phyloP scores from a whole-genome alignment of 2,113 vertebrate genomes.

The Carassius gibelio region DNA sequence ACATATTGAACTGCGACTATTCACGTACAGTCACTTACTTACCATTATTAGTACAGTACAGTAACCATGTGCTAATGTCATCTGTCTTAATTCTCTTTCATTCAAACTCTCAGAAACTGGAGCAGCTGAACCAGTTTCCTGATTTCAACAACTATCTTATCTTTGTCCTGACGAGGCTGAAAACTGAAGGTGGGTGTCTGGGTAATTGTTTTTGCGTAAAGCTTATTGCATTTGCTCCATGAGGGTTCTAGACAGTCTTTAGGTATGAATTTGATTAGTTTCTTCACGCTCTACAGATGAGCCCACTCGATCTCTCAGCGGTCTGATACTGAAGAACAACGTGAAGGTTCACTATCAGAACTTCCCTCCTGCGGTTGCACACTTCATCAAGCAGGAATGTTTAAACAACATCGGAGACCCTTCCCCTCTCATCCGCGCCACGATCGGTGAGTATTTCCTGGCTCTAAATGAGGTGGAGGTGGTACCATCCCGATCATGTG shows the following conservation, averaged over 20 bases:
- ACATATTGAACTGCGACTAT: not conserved
- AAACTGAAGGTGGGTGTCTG: slow-evolving; percentile 83
- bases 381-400: slow-evolving; percentile 96
- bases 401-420: slow-evolving; percentile 93
- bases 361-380: slow-evolving; percentile 88
- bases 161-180: slow-evolving; percentile 91
- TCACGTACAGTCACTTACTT: not conserved
- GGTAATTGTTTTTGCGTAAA: not conserved
- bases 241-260: not conserved
- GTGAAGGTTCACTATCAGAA: slow-evolving; percentile 96
- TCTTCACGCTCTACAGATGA: slow-evolving; percentile 76
- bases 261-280: not conserved
- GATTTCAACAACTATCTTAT: slow-evolving; percentile 98
- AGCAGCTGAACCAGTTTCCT: slow-evolving; percentile 93
- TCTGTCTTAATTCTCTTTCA: slow-evolving; percentile 63
- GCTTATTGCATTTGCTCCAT: not conserved
- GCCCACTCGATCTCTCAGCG: slow-evolving; percentile 91
- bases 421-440: slow-evolving; percentile 91
- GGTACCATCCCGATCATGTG: no score
- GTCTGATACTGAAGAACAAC: slow-evolving; percentile 94
- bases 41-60: not conserved
- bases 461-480: no score
- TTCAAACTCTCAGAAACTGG: slow-evolving; percentile 83
- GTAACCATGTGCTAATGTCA: no score
- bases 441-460: slow-evolving; percentile 79